Conservation (phyloP, 2,888 invertebrate species). For the Sphecodes monilicornis region DNA sequence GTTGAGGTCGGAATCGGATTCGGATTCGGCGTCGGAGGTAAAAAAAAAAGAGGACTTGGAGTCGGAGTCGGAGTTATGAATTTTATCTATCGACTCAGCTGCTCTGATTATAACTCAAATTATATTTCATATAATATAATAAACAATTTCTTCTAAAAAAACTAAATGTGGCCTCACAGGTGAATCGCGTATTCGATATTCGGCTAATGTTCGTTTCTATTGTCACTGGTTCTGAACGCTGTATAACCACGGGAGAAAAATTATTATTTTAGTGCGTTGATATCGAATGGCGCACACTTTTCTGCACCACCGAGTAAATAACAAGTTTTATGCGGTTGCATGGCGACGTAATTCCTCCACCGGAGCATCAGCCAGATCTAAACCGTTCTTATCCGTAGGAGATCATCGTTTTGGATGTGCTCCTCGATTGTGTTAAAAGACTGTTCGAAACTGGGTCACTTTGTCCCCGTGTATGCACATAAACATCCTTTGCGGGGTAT, state of each 20-base stretch:
- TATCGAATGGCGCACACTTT: not conserved
- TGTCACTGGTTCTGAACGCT: not conserved
- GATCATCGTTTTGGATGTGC: slow-evolving; percentile 43
- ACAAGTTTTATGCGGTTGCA: slow-evolving; percentile 17
- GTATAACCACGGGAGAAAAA: not conserved
- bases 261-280: not conserved
- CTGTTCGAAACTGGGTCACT: slow-evolving; percentile 51
- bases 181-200: not conserved
- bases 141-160: too few species aligned
- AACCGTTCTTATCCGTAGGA: slow-evolving; percentile 42
- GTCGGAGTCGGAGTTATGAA: too few species aligned
- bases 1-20: too few species aligned
- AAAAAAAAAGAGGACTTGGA: too few species aligned
- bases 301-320: slow-evolving; percentile 16
- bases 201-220: not conserved
- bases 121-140: too few species aligned
- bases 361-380: slow-evolving; percentile 12
- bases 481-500: slow-evolving; percentile 47
- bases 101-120: too few species aligned
- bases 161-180: too few species aligned
- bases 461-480: slow-evolving; percentile 30
- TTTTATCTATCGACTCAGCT: too few species aligned
- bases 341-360: not conserved
- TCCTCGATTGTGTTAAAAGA: slow-evolving; percentile 40
- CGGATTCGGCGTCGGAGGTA: too few species aligned